Percentiles rank a stretch among this genome's conserved stretches.
These are phyloP conservation scores for Myripristis jacobus DNA, from an alignment of 2,797 vertebrate species.

Conservation along the genomic window DNA sequence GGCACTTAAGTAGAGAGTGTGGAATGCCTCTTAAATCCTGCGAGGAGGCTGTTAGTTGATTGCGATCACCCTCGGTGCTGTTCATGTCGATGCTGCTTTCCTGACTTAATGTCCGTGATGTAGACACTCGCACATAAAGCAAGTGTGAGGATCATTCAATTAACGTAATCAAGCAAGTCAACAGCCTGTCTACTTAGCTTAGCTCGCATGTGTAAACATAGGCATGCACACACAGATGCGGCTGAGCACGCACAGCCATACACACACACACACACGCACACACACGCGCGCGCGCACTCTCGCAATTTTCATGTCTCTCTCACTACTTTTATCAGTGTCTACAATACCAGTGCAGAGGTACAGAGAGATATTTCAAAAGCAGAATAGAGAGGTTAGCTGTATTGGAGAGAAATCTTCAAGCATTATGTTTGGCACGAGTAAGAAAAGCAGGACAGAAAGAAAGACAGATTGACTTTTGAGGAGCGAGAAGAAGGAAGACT, in stretches of 20 bases:
- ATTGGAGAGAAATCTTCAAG: conserved; percentile 48
- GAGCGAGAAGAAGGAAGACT: conserved; percentile 41
- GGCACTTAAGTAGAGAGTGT: conserved; percentile 69
- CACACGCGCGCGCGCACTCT: neutral
- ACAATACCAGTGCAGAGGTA: conserved; percentile 30
- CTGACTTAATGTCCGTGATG: conserved; percentile 24
- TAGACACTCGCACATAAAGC: conserved; percentile 36
- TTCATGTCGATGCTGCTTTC: conserved; percentile 20
- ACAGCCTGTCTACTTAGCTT: conserved; percentile 37
- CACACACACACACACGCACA: conserved; percentile 17
- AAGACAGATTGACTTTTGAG: conserved; percentile 49
- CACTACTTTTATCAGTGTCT: conserved; percentile 11
- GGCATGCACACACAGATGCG: conserved; percentile 1
- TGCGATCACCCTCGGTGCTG: neutral
- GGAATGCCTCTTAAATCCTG: conserved; percentile 40
- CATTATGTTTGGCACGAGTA: conserved; percentile 59
- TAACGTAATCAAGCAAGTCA: conserved; percentile 34
- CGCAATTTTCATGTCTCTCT: conserved; percentile 3
- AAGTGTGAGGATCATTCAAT: conserved; percentile 31
- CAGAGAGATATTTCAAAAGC: conserved; percentile 31
- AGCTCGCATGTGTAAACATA: conserved; percentile 21
- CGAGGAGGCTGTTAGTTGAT: conserved; percentile 32
- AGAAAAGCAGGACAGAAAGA: conserved; percentile 50
- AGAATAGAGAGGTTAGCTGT: conserved; percentile 51
- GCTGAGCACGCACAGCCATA: conserved; percentile 1